Conservation (phyloP, 2,797 vertebrate species). For the Eleutherodactylus coqui region DNA sequence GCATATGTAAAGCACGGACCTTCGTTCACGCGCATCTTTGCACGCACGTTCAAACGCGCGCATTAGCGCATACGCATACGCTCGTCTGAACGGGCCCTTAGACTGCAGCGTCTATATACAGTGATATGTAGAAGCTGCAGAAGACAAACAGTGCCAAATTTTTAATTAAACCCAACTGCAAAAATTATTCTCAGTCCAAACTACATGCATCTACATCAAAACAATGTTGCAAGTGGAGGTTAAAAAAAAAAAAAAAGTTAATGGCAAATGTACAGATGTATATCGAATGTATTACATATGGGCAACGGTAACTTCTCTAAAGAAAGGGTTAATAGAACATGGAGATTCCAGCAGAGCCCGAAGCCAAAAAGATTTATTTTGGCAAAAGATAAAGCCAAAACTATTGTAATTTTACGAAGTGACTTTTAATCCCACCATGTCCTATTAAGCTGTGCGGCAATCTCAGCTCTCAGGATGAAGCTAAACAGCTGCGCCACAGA, state of each 20-base stretch:
- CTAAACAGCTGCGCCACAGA: conserved; percentile 69
- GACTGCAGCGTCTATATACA: too few relatives aligned
- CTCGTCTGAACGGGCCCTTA: too few relatives aligned
- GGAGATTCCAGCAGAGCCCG: not conserved
- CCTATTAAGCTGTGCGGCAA: conserved; percentile 50
- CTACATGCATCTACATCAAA: too few relatives aligned
- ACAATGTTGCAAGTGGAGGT: too few relatives aligned
- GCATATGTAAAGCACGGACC: too few relatives aligned
- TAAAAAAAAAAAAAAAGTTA: not conserved
- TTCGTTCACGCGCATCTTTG: too few relatives aligned
- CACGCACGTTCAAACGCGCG: too few relatives aligned
- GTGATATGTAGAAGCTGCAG: too few relatives aligned
- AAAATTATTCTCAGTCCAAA: too few relatives aligned
- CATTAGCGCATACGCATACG: too few relatives aligned
- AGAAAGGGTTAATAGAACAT: not conserved
- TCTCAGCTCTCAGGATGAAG: conserved; percentile 47
- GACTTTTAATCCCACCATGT: conserved; percentile 59
- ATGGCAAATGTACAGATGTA: not conserved
- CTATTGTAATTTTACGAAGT: conserved; percentile 54
- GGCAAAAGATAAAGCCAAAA: conserved; percentile 57
- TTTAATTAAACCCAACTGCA: too few relatives aligned
- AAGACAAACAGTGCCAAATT: too few relatives aligned
- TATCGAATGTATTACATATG: not conserved
- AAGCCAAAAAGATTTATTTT: conserved; percentile 38
- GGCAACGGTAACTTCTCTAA: not conserved